Percentiles rank a stretch among this genome's conserved stretches.
Evolutionary conservation across 1,140 invertebrate species (phyloP).

Genomic region (Drosophila albomicans): DNA sequence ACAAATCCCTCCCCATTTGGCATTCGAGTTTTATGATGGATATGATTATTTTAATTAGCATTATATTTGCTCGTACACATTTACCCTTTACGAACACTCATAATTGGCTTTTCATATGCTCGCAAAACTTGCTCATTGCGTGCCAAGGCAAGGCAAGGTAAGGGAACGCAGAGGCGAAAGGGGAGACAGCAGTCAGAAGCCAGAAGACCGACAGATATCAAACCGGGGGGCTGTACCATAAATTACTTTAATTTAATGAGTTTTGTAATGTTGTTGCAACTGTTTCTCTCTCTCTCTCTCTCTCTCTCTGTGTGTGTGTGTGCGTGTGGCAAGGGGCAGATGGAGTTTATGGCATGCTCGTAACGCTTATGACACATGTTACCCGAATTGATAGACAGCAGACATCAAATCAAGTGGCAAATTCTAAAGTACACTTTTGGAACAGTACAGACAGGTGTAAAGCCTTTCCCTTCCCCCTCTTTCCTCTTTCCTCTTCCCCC

Average conservation of each 20-base stretch:
- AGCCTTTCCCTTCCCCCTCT: neutral
- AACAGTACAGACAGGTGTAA: conserved; percentile 9
- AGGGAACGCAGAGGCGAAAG: no score
- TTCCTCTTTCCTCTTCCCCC: neutral
- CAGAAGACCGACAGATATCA: neutral
- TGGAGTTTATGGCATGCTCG: conserved; percentile 40
- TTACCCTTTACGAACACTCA: conserved; percentile 65
- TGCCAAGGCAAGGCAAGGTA: neutral
- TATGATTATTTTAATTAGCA: conserved; percentile 84
- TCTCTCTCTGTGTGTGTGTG: no score
- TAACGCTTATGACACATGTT: conserved; percentile 81
- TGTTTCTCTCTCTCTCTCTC: no score
- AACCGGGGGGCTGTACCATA: conserved; percentile 38
- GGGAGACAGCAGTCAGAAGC: neutral
- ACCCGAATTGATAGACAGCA: conserved; percentile 45
- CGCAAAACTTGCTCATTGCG: conserved; percentile 50
- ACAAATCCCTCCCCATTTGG: conserved; percentile 48
- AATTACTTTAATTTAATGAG: conserved; percentile 82
- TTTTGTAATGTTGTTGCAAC: conserved; percentile 60
- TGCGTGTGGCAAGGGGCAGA: neutral
- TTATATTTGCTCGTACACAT: conserved; percentile 68
- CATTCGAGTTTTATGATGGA: conserved; percentile 71
- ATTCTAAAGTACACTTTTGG: conserved; percentile 33
- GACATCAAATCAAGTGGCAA: conserved; percentile 60
- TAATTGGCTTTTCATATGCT: conserved; percentile 82